Evolutionary conservation across 2,888 invertebrate genomes (phyloP).

Genomic region (Microplitis deprimator): DNA sequence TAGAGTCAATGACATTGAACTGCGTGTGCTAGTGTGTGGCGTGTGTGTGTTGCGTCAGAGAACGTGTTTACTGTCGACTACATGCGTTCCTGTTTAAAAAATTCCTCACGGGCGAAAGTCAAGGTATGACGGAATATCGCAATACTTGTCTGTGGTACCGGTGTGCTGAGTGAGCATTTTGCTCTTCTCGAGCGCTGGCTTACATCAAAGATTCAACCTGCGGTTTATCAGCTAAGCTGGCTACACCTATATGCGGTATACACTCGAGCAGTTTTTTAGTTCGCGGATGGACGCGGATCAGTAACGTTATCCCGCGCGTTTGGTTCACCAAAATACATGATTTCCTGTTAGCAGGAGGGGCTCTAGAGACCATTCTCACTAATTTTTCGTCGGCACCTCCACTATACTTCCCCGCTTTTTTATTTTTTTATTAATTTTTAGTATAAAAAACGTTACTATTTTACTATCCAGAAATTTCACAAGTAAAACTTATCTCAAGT

Average conservation of each 20-base stretch:
- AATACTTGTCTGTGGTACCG: slow-evolving; percentile 46
- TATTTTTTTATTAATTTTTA: neutral
- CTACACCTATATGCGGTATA: too few relatives aligned
- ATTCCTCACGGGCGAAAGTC: slow-evolving; percentile 71
- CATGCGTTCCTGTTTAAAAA: slow-evolving; percentile 72
- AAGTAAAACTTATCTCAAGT: neutral
- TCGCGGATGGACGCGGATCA: neutral
- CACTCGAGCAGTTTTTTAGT: neutral
- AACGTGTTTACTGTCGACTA: slow-evolving; percentile 50
- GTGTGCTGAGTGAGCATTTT: neutral
- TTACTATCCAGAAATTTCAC: too few relatives aligned
- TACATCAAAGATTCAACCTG: neutral
- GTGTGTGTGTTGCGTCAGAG: slow-evolving; percentile 51
- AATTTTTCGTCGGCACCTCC: slow-evolving; percentile 61
- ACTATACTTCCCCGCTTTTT: slow-evolving; percentile 1
- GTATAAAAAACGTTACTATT: neutral
- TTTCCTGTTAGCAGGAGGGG: slow-evolving; percentile 68
- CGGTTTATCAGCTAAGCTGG: too few relatives aligned
- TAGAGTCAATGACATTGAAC: slow-evolving; percentile 57
- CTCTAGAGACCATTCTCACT: slow-evolving; percentile 70
- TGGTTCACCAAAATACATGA: slow-evolving; percentile 46
- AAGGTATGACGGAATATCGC: slow-evolving; percentile 67
- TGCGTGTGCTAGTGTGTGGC: slow-evolving; percentile 55
- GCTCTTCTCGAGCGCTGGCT: neutral
- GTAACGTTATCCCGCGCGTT: neutral